These are phyloP conservation scores for Saguinus midas DNA, from an alignment of 2,113 vertebrate species.

Conservation along the genomic window DNA sequence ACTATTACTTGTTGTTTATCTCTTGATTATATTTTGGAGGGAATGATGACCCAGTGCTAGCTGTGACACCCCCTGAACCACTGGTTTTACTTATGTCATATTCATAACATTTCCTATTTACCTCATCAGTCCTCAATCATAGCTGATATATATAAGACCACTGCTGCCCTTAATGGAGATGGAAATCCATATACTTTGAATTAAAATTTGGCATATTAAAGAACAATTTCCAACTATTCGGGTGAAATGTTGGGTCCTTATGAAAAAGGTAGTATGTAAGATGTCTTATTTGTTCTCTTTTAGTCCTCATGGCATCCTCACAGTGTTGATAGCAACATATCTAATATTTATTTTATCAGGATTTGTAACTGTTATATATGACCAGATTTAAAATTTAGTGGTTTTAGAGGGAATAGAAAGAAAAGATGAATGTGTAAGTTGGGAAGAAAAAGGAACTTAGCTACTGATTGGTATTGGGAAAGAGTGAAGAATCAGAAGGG, in stretches of 20 bases:
- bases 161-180: not conserved
- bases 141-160: not conserved
- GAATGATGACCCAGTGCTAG: not conserved
- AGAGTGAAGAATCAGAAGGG: not conserved
- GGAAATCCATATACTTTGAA: not conserved
- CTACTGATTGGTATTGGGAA: not conserved
- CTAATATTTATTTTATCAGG: not conserved
- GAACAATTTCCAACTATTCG: not conserved
- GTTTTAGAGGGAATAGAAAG: not conserved
- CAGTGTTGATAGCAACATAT: not conserved
- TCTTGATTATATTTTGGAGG: not conserved
- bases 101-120: not conserved
- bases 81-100: not conserved
- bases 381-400: not conserved
- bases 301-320: not conserved
- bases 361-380: not conserved
- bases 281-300: not conserved
- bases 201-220: constrained; percentile 11
- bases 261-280: not conserved
- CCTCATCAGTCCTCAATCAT: not conserved
- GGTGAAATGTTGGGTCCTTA: constrained; percentile 8
- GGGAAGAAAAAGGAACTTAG: not conserved
- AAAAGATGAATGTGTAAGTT: constrained; percentile 12
- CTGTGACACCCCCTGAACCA: not conserved
- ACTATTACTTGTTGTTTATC: not conserved